These are phyloP conservation scores for Pristionchus arcanus DNA, from an alignment of 2,888 invertebrate species.

Conservation along the genomic window DNA sequence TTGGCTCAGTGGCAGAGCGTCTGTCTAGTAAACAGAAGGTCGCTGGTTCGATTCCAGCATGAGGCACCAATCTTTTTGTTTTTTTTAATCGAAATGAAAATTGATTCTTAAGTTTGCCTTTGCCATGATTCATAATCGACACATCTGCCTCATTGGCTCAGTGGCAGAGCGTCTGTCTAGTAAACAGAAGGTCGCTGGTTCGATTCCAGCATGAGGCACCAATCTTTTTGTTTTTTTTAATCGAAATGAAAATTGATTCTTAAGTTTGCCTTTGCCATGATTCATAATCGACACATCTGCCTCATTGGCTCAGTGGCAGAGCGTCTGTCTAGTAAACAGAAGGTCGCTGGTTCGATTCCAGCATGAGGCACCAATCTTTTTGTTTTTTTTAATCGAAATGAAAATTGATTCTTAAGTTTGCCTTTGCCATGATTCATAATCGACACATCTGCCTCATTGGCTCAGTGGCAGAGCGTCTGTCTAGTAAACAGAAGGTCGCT, in stretches of 20 bases:
- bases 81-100: slow-evolving; percentile 75
- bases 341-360: slow-evolving; percentile 77
- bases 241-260: too few relatives aligned
- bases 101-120: neutral
- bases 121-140: neutral
- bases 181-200: slow-evolving; percentile 75
- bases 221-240: slow-evolving; percentile 25
- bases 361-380: slow-evolving; percentile 21
- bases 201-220: slow-evolving; percentile 76
- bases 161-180: slow-evolving; percentile 75
- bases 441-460: slow-evolving; percentile 59
- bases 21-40: slow-evolving; percentile 79
- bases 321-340: slow-evolving; percentile 79
- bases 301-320: slow-evolving; percentile 78
- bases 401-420: neutral
- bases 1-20: slow-evolving; percentile 79
- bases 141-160: slow-evolving; percentile 63
- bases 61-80: slow-evolving; percentile 15
- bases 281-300: slow-evolving; percentile 60
- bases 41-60: slow-evolving; percentile 73
- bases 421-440: neutral
- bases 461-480: slow-evolving; percentile 73
- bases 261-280: too few relatives aligned
- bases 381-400: slow-evolving; percentile 76
- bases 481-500: slow-evolving; percentile 74